Evolutionary conservation across 2,797 vertebrate species (phyloP), one percentile per base, ranked within the genome.

Genomic region (Sandelia bainsii): DNA sequence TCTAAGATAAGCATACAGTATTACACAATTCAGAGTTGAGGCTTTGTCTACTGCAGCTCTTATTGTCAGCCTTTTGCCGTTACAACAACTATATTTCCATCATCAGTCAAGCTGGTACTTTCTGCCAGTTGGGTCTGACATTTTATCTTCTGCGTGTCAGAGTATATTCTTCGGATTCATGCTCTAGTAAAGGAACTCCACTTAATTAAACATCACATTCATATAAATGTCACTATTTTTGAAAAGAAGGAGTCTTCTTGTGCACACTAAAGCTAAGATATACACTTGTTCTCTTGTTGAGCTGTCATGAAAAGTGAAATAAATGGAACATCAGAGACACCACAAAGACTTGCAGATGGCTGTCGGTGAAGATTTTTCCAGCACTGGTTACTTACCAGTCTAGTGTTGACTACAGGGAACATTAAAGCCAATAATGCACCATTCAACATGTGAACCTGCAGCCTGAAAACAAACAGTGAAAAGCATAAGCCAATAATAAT

Each of bases 381-480:
- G 45, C 4, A 10, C 1, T 1, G 54, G 17, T 68, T 76, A 96
- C 97, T 96, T 89, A 99, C 98, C 95, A 99, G 89, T 73, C 98
- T 94, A 1, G 98, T 99, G 89, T 99, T 99, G 87, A 99, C 96
- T 27, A 99, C 97, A 22, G 98, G 98, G 79, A 99, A 99, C 77
- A 99, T 93, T 81, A 99, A 78, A 7, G 98, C 98, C 83, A 99
- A 81, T 25, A 99, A 93, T 0, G 98, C 98, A 3, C 98, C 98
- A 48, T 99, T 99, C 79, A 99, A 81, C 98, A 99, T 99, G 72
- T 99, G 98, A 88, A 99, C 97, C 90, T 99, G 98, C 50, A 99
- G 90, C 92, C 98, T 99, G 89, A 27, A 72, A 83, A 83, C 37
- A 87, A 9, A 74, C 29, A 68, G 19, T 23, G 32, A 9, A 58